These are phyloP conservation scores for Drosophila mayri DNA, from an alignment of 1,140 invertebrate species.

Conservation along the genomic window DNA sequence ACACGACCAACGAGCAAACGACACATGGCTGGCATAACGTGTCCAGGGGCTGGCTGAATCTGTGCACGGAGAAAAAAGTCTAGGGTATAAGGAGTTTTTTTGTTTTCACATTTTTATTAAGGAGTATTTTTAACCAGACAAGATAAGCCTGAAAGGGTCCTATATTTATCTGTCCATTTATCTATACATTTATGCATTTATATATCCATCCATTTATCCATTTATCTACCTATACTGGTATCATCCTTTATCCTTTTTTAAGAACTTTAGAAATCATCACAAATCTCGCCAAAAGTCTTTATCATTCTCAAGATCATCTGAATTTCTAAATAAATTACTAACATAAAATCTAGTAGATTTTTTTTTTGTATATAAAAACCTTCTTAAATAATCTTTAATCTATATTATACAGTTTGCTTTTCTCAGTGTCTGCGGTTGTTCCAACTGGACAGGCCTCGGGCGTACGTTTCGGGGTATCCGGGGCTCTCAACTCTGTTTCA, in stretches of 20 bases:
- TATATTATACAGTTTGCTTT: neutral
- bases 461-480: conserved; percentile 10
- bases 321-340: neutral
- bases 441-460: conserved; percentile 9
- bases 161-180: neutral
- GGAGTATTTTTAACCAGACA: neutral
- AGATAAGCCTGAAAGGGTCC: neutral
- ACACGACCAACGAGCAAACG: conserved; percentile 45
- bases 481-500: conserved; percentile 71
- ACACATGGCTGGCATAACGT: conserved; percentile 50
- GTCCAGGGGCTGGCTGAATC: conserved; percentile 13
- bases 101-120: no score
- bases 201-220: no score
- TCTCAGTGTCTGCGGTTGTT: conserved; percentile 7
- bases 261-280: no score
- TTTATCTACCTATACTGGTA: neutral
- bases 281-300: neutral
- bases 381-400: neutral
- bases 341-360: neutral
- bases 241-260: no score
- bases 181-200: no score
- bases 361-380: neutral
- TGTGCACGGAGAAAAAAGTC: neutral
- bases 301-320: neutral
- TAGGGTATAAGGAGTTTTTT: neutral